These are phyloP conservation scores for Epinephelus lanceolatus DNA, from an alignment of 2,113 vertebrate genomes.

Conservation along the genomic window DNA sequence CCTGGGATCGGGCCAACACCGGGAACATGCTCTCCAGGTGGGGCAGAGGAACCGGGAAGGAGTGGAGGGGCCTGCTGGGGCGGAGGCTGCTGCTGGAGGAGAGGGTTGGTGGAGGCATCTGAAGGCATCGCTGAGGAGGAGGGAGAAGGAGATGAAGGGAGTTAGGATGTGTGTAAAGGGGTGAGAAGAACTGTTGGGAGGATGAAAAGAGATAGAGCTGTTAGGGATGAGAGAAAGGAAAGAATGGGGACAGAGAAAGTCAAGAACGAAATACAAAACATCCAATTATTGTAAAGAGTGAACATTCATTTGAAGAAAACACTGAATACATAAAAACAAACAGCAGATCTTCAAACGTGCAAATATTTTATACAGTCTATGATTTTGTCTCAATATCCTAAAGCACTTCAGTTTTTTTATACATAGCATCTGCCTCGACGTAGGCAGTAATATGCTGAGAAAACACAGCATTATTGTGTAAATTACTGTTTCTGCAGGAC, in stretches of 20 bases:
- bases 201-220: neutral
- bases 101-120: conserved; percentile 66
- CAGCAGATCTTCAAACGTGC: neutral
- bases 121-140: conserved; percentile 55
- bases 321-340: neutral
- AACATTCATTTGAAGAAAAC: conserved; percentile 15
- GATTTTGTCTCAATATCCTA: neutral
- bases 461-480: neutral
- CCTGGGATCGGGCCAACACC: conserved; percentile 62
- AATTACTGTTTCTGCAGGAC: neutral
- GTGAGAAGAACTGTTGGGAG: neutral
- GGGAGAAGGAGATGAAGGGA: neutral
- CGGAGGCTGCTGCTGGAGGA: conserved; percentile 73
- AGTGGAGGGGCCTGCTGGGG: conserved; percentile 60
- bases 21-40: conserved; percentile 41
- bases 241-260: neutral
- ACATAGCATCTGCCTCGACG: conserved; percentile 9
- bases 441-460: neutral
- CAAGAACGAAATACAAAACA: conserved; percentile 14
- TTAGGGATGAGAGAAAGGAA: neutral
- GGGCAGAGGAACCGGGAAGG: conserved; percentile 54
- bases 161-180: neutral
- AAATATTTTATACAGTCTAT: neutral
- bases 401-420: neutral
- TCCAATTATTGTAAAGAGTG: conserved; percentile 26